Base-by-base conservation (phyloP, 2,113 vertebrate species). In the Plestiodon gilberti region DNA sequence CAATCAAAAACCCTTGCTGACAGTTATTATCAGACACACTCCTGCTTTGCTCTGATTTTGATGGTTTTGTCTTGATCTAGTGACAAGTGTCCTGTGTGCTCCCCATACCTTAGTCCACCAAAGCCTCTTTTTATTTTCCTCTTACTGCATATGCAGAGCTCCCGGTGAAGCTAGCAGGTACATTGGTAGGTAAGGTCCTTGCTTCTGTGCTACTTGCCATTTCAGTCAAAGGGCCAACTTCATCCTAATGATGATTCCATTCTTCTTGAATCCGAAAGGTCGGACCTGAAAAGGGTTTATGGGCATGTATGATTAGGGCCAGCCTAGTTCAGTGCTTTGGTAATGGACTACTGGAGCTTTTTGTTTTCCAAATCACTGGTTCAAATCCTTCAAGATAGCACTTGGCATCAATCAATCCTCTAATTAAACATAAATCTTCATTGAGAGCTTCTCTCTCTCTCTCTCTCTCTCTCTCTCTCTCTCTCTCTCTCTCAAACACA, bases 341-440 rank as follows among this genome's bases (percentile, higher is more conserved):
- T 80, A 81, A 87, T 75, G 70, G 85, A 75, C 61, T 86, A 86
- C 55, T 87, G 59, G 48, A 87, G 85, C 69, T 87, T 87, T 65
- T 35, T 70, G 61, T 87, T 87, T 87, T 87, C 85, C 85, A 81
- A 81, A 81, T 87, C 78, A 38, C 59, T 87, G 78, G 70, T 74
- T 87, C 85, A 75, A n/a, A 64, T 81, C 57, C 57, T 55, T 61
- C 59, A 81, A 74, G 70, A 35, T 65, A 81, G 59, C 59, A 55
- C 43, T 65, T 81, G 70, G 7, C 78, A 87, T 87, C 70, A 62
- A 87, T 87, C 70, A 65, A 38, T 81, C 59, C 78, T 64, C 43
- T 87, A 87, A 87, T 75, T 87, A 87, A 81, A 75, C 64, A 61
- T 75, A 86, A 78, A 28, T 88, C 81, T 52, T 35, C 75, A 78